Conservation (phyloP, 1,140 invertebrate genomes). For the Leptoteleia sp. region DNA sequence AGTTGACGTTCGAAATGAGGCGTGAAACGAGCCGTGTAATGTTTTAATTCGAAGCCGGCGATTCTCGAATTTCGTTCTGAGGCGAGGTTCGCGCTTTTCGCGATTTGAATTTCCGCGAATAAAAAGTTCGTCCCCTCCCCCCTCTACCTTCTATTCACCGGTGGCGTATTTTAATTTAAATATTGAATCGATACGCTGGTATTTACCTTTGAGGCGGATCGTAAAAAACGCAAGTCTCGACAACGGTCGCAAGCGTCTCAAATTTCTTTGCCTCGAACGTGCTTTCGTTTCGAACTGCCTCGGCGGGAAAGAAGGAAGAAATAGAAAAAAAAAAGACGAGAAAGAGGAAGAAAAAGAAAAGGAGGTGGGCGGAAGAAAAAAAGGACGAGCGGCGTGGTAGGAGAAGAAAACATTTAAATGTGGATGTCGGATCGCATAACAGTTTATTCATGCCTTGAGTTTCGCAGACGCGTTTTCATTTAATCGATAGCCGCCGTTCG, state of each 20-base stretch:
- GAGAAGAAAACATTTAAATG: conserved; percentile 63
- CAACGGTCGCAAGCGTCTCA: conserved; percentile 70
- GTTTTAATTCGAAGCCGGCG: conserved; percentile 36
- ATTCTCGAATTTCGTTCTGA: conserved; percentile 3
- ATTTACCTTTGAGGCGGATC: conserved; percentile 58
- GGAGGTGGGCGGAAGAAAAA: conserved; percentile 15
- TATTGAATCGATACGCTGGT: conserved; percentile 50
- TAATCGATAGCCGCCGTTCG: conserved; percentile 72
- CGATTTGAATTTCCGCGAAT: conserved; percentile 17
- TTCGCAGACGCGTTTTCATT: conserved; percentile 72
- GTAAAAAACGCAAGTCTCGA: conserved; percentile 58
- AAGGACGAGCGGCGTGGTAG: background rate
- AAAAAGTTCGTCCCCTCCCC: conserved; percentile 24
- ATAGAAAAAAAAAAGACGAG: conserved; percentile 3
- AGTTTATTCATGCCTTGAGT: conserved; percentile 76
- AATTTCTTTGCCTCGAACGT: conserved; percentile 73
- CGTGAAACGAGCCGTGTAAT: conserved; percentile 48
- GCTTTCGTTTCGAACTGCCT: conserved; percentile 65
- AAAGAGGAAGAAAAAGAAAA: background rate
- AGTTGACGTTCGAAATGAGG: conserved; percentile 37
- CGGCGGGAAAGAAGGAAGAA: conserved; percentile 1
- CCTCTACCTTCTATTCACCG: too few species aligned
- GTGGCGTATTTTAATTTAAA: conserved; percentile 52
- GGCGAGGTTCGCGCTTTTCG: background rate
- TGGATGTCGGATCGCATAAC: conserved; percentile 73